These are phyloP conservation scores for Neodiprion pinetum DNA, from an alignment of 1,140 invertebrate genomes.

Conservation along the genomic window DNA sequence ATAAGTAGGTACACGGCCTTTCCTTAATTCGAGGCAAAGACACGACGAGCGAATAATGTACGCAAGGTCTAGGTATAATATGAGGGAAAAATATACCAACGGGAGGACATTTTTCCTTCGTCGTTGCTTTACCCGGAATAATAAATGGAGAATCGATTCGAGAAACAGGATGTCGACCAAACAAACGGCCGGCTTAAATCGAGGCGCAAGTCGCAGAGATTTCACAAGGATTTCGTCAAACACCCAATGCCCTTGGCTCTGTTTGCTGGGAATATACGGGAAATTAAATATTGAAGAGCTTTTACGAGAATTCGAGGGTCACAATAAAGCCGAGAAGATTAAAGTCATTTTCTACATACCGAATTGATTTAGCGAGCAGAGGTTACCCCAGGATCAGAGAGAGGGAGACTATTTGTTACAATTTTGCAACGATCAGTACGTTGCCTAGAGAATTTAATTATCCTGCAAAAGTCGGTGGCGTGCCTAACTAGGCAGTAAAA, in stretches of 20 bases:
- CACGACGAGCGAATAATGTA: too few species aligned
- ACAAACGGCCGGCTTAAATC: neutral
- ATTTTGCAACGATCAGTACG: too few species aligned
- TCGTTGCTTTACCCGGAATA: neutral
- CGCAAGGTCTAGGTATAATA: too few species aligned
- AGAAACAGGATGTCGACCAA: neutral
- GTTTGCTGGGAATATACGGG: neutral
- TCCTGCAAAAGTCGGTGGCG: neutral
- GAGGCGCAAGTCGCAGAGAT: neutral
- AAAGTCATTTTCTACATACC: neutral
- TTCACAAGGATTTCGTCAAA: constrained; percentile 1
- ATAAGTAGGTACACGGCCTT: too few species aligned
- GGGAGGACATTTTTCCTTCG: neutral
- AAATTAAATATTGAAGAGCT: constrained; percentile 3
- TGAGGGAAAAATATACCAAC: too few species aligned
- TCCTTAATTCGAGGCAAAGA: too few species aligned
- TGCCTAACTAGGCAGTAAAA: too few species aligned
- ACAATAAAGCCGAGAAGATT: neutral
- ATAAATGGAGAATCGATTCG: neutral
- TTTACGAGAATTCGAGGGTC: neutral
- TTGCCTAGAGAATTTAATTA: neutral
- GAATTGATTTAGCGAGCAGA: too few species aligned
- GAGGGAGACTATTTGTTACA: too few species aligned
- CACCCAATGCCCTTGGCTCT: neutral
- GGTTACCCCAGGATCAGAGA: too few species aligned